Base-by-base conservation (phyloP, 2,888 invertebrate genomes). In the Trachelus iudaicus region DNA sequence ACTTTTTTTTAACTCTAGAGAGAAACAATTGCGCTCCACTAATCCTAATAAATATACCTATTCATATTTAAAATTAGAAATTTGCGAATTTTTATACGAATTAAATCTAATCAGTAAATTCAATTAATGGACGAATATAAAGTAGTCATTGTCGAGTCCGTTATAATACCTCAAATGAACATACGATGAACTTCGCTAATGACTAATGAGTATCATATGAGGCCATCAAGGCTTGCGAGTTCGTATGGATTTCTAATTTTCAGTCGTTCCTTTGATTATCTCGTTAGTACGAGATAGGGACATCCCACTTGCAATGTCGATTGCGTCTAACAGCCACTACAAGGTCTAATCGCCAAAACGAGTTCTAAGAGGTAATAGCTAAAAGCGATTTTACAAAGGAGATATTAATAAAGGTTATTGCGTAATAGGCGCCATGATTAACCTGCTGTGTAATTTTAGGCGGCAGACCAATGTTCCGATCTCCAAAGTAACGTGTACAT, bases 401-500 rank as follows among this genome's bases (percentile, higher is more conserved):
- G 9, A 56, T 56, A 40, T 15, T 15, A 56, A 56, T 56, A 23
- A 2, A 56, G 56, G 23, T 23, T 56, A 56, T 56, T 56, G 15
- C 9, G 9, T 15, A 15, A 23, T 56, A 6, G 56, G 23, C 56
- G 9, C 56, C 6, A 6, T 56, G 56, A 56, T 56, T 56, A 56
- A 56, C 23, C 23, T 56, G 23, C 56, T 23, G 23, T 56, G 9
- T 30, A 31, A 13, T 69, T 76, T 89, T 85, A 92, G 74, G 91
- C 90, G 37, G 92, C 91, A 11, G 93, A 93, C 96, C 96, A 96
- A 89, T 95, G 94, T 83, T 95, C 95, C 0, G 96, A 94, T 75
- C 94, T 92, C 96, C 96, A 96, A 33, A 96, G 91, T 34, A 96
- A 90, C 79, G 95, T 94, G 90, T 95, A 95, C 92, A 94, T 94